Conservation (phyloP, 2,888 invertebrate genomes). For the Ametastegia equiseti region DNA sequence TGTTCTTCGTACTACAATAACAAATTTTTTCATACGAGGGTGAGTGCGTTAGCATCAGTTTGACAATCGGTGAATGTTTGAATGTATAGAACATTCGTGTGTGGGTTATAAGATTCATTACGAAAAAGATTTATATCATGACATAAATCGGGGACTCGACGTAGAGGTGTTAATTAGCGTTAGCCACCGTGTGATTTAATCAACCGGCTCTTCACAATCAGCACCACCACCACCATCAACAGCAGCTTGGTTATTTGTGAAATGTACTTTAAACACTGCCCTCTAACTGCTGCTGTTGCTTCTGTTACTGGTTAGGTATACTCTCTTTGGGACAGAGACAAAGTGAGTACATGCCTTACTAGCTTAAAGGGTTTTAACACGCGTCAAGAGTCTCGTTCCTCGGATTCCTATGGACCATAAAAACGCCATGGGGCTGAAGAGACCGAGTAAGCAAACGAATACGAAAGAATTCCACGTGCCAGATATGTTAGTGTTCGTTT, state of each 20-base stretch:
- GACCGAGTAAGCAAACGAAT: neutral
- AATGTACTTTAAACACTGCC: constrained; percentile 36
- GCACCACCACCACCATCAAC: neutral
- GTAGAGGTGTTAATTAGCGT: constrained; percentile 20
- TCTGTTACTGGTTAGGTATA: too few species aligned
- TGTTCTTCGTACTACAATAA: too few species aligned
- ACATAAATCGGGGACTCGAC: neutral
- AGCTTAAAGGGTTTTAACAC: constrained; percentile 6
- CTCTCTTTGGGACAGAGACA: neutral
- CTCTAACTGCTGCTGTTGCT: neutral
- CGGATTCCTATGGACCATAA: constrained; percentile 43
- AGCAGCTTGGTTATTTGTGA: constrained; percentile 36
- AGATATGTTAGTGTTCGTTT: neutral
- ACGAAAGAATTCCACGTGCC: neutral
- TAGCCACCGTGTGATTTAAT: neutral
- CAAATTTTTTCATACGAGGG: too few species aligned
- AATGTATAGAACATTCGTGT: neutral
- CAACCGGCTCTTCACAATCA: neutral
- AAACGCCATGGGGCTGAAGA: constrained; percentile 3
- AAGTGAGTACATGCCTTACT: constrained; percentile 3
- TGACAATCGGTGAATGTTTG: too few species aligned
- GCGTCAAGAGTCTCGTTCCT: constrained; percentile 24
- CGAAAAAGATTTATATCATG: neutral
- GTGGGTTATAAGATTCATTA: neutral
- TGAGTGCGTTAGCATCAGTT: too few species aligned